These are phyloP conservation scores for Gymnarchus niloticus DNA, from an alignment of 2,113 vertebrate genomes.

Conservation along the genomic window DNA sequence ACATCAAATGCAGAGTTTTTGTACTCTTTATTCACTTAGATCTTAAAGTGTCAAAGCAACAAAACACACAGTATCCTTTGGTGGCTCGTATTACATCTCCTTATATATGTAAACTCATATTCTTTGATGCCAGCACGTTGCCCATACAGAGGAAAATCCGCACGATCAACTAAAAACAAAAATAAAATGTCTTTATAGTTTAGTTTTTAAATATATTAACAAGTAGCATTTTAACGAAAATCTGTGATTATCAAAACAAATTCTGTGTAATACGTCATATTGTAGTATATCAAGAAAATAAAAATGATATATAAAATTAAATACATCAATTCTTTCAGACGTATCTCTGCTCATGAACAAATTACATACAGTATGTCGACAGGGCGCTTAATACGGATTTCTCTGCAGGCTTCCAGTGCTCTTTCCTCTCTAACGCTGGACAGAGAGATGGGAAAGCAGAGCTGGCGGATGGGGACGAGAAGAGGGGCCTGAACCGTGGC, in stretches of 20 bases:
- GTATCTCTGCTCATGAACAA: slow-evolving; percentile 65
- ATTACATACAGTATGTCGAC: slow-evolving; percentile 55
- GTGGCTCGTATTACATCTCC: slow-evolving; percentile 93
- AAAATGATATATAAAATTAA: slow-evolving; percentile 87
- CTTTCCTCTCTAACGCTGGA: background rate
- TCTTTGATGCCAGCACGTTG: slow-evolving; percentile 97
- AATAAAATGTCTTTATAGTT: slow-evolving; percentile 57
- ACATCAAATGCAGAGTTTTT: slow-evolving; percentile 40
- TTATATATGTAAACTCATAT: slow-evolving; percentile 96
- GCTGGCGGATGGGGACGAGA: slow-evolving; percentile 22
- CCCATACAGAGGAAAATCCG: slow-evolving; percentile 89
- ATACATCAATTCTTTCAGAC: slow-evolving; percentile 79
- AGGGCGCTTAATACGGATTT: slow-evolving; percentile 60
- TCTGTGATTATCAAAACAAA: slow-evolving; percentile 77
- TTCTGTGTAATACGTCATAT: slow-evolving; percentile 38
- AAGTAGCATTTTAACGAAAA: slow-evolving; percentile 86
- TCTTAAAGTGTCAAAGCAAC: slow-evolving; percentile 97
- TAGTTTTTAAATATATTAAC: slow-evolving; percentile 71
- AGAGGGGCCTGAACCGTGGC: slow-evolving; percentile 57
- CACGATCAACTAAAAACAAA: slow-evolving; percentile 69
- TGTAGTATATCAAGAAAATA: slow-evolving; percentile 82
- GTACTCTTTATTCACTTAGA: slow-evolving; percentile 83
- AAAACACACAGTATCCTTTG: slow-evolving; percentile 99
- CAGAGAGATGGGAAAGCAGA: slow-evolving; percentile 43
- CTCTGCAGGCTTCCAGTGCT: slow-evolving; percentile 48